Base-by-base conservation (phyloP, 1,140 invertebrate genomes). In the Achroia grisella region DNA sequence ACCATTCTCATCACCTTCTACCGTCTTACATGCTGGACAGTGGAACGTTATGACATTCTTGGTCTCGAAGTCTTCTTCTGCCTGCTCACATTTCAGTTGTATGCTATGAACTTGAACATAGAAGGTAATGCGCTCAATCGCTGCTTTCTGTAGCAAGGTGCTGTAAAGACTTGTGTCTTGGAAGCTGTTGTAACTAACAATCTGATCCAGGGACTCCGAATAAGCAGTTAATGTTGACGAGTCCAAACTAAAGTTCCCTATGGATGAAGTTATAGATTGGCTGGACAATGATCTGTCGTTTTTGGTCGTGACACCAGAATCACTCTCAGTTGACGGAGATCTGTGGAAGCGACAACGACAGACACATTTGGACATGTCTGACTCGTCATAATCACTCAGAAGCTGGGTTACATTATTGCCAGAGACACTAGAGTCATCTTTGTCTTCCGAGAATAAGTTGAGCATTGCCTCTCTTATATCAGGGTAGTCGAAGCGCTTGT, bases 101-200 rank as follows among this genome's bases (percentile, higher is more conserved):
- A 82, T 79, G 11, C 73, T 74, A 17, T 85, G 81, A 0, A 75
- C 81, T 74, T 80, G 73, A 0, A 85, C 62, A 32, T 85, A 85
- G 48, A 85, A 85, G 0, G 64, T 81, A 17, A 85, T 74, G 0
- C 81, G 53, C 52, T 85, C 78, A 8, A 82, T 71, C 1, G 78
- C 70, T 10, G 78, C 51, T 45, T 78, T 78, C 40, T 82, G 75
- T 0, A 80, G 52, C 4, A 82, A 36, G 0, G 59, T 71, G 15
- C 32, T 64, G 29, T 68, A 72, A 0, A 85, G 45, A 17, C 60
- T 72, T 0, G 61, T 62, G 27, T 81, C 71, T 39, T 80, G 56
- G 34, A 80, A 85, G 29, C 81, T 85, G 30, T 71, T 76, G 56
- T 75, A 85, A 27, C 73, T 82, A 0, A 81, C 49, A 3, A 75